Evolutionary conservation across 2,888 invertebrate genomes (phyloP).

Genomic region (Caenorhabditis sp.): DNA sequence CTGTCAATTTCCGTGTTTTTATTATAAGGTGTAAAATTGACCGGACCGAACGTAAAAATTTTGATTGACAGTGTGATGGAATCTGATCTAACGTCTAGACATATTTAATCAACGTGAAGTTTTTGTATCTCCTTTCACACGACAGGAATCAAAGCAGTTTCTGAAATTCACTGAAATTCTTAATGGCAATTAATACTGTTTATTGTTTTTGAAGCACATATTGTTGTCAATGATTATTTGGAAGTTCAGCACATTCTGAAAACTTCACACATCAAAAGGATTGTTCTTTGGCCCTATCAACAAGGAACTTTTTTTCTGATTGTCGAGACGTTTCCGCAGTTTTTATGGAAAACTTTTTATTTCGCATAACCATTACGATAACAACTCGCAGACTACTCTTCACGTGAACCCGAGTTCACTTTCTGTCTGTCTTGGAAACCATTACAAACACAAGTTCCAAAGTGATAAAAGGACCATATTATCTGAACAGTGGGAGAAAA

Average conservation of each 20-base stretch:
- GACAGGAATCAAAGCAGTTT: too few relatives aligned
- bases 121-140: conserved; percentile 1
- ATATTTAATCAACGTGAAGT: neutral
- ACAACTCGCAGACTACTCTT: neutral
- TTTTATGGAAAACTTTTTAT: neutral
- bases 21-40: neutral
- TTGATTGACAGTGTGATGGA: conserved; percentile 4
- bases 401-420: conserved; percentile 6
- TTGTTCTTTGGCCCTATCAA: neutral
- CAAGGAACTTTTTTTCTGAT: conserved; percentile 19
- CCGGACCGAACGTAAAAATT: neutral
- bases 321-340: neutral
- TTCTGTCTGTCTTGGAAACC: neutral
- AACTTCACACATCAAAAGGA: neutral
- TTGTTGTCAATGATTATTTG: too few relatives aligned
- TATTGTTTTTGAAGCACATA: too few relatives aligned
- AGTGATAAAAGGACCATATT: neutral
- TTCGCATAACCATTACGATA: neutral
- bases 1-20: too few relatives aligned
- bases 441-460: neutral
- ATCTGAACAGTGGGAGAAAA: neutral
- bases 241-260: neutral
- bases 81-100: neutral
- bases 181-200: too few relatives aligned
- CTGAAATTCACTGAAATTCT: too few relatives aligned